A percentile compares a stretch with the other conserved stretches of the same genome.
Conservation (phyloP, 2,888 invertebrate species). For the Megalurothrips usitatus region DNA sequence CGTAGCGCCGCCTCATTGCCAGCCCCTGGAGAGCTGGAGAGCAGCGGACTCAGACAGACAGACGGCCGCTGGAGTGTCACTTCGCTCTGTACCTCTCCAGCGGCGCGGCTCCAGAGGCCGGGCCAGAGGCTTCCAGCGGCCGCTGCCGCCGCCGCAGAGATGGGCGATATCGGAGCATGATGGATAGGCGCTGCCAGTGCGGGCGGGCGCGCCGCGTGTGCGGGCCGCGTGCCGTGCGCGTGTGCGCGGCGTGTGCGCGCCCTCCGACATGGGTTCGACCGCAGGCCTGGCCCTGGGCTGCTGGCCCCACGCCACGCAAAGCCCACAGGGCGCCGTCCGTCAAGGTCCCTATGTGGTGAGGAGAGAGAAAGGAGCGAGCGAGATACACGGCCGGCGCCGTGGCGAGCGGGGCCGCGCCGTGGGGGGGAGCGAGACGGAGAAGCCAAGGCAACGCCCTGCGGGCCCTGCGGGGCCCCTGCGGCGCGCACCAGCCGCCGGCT, state of each 20-base stretch:
- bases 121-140: background rate
- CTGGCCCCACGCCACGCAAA: background rate
- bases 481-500: no score
- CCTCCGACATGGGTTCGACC: background rate
- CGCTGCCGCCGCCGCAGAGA: background rate
- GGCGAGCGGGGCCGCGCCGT: background rate
- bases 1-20: no score
- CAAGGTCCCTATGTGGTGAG: slow-evolving; percentile 19
- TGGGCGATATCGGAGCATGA: slow-evolving; percentile 19
- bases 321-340: slow-evolving; percentile 14
- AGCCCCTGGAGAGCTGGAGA: no score
- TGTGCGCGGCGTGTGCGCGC: no score
- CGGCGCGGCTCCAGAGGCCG: background rate
- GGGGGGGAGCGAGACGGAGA: background rate
- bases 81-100: background rate
- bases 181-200: background rate
- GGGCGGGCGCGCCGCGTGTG: background rate
- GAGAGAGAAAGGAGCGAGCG: background rate
- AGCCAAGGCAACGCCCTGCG: background rate
- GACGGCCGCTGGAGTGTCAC: background rate
- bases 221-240: background rate
- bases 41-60: background rate
- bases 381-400: background rate
- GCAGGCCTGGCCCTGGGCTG: background rate
- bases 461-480: no score